Evolutionary conservation across 2,797 vertebrate genomes (phyloP).

Genomic region (Pseudomugil tenellus): DNA sequence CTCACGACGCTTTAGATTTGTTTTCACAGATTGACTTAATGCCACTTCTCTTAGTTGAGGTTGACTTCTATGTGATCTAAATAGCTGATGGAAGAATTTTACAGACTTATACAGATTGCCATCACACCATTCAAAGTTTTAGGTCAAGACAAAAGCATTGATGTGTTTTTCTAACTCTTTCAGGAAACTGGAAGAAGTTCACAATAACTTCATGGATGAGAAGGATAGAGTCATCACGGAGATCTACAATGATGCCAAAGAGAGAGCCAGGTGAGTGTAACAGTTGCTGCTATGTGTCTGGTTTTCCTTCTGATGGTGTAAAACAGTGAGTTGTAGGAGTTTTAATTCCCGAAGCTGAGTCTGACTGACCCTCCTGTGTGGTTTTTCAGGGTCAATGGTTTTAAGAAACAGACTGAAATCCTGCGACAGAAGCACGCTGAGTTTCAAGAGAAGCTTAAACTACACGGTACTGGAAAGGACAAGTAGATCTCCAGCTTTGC

Average conservation of each 20-base stretch:
- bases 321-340: not conserved
- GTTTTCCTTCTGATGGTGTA: not conserved
- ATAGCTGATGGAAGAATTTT: slow-evolving; percentile 55
- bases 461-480: slow-evolving; percentile 36
- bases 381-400: slow-evolving; percentile 79
- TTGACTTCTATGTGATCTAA: slow-evolving; percentile 38
- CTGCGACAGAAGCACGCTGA: slow-evolving; percentile 81
- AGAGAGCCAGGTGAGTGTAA: slow-evolving; percentile 84
- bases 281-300: no score
- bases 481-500: slow-evolving; percentile 61
- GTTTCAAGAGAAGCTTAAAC: slow-evolving; percentile 78
- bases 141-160: slow-evolving; percentile 32
- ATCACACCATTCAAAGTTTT: slow-evolving; percentile 7
- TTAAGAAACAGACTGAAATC: slow-evolving; percentile 85
- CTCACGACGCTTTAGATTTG: slow-evolving; percentile 32
- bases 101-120: not conserved
- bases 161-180: slow-evolving; percentile 27
- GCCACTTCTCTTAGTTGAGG: slow-evolving; percentile 45
- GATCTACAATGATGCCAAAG: slow-evolving; percentile 88
- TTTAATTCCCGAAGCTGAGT: not conserved
- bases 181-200: slow-evolving; percentile 87
- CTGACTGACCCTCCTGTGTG: slow-evolving; percentile 17
- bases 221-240: slow-evolving; percentile 85
- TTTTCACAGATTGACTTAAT: slow-evolving; percentile 44
- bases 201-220: slow-evolving; percentile 87